Evolutionary conservation across 2,888 invertebrate species (phyloP), one percentile per base, ranked within the genome.

Genomic region (Drosophila demipolita): DNA sequence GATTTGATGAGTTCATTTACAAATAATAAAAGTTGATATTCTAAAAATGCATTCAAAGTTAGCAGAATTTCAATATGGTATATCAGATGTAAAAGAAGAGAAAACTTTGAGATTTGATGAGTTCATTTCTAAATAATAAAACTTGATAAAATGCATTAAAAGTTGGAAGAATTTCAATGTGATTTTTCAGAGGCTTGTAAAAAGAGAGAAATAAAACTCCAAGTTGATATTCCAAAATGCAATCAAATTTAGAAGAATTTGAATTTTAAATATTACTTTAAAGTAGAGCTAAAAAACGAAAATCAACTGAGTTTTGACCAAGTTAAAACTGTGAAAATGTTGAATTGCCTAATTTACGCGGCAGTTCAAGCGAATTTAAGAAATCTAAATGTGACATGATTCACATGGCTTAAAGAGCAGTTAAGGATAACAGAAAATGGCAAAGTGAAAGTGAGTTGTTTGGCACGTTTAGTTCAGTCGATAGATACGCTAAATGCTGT

Each of bases 371-470:
- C 36, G 36, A 17, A 54, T 36, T 36, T 8, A 7, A 4, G 7
- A 0, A n/a, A 15, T n/a, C 7, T 40, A 29, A 49, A 12, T 26
- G 6, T 33, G 17, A n/a, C 33, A 20, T n/a, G 26, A 26, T 7
- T 26, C 15, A n/a, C 23, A 50, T 38, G 7, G n/a, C 26, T 38
- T 55, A 40, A 49, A 68, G 33, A 48, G 68, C 48, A 38, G 32
- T 33, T 33, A 26, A 68, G 67, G 67, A 67, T 49, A 68, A 50
- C 23, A 29, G 17, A 32, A 32, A 68, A 40, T 15, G 8, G 55
- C 40, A 67, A 67, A 67, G 67, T 67, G 67, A 67, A 67, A 67
- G 67, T 38, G 40, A n/a, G n/a, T 20, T 33, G 40, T 11, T 49
- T 69, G 29, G 35, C 55, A 35, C 20, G 45, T 67, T 68, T 67